Percentiles rank a stretch among this genome's conserved stretches.
phyloP scores from a whole-genome alignment of 2,113 vertebrate genomes.

The Festucalex cinctus region DNA sequence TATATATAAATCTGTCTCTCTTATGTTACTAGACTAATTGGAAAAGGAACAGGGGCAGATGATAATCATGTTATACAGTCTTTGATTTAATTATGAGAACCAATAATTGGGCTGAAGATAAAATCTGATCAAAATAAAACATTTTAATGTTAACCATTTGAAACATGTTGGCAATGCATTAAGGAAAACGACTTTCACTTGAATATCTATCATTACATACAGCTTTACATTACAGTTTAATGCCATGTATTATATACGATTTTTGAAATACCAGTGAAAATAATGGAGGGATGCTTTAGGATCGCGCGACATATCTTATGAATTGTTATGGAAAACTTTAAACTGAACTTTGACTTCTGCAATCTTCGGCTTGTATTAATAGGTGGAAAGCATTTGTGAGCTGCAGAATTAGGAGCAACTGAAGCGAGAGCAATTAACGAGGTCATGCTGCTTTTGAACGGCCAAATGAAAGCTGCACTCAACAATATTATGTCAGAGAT shows the following conservation, averaged over 20 bases:
- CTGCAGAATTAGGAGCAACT: slow-evolving; percentile 33
- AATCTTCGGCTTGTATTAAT: no score
- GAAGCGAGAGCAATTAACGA: slow-evolving; percentile 43
- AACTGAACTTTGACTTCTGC: no score
- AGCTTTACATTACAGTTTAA: not conserved
- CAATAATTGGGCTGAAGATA: not conserved
- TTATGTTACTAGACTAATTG: not conserved
- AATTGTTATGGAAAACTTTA: no score
- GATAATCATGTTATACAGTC: not conserved
- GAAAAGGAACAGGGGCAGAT: not conserved
- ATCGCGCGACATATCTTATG: no score
- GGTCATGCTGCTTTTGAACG: slow-evolving; percentile 41
- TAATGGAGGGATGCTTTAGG: no score
- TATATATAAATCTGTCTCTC: not conserved
- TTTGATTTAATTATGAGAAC: not conserved
- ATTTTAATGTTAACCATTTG: not conserved
- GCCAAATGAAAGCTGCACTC: slow-evolving; percentile 24
- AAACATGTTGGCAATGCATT: not conserved
- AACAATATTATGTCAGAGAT: slow-evolving; percentile 32
- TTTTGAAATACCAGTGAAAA: no score
- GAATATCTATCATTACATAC: not conserved
- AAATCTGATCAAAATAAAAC: not conserved
- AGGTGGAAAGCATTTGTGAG: not conserved
- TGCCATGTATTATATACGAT: no score
- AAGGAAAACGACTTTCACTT: not conserved